Conservation (phyloP, 2,113 vertebrate species). For the Syngnathoides biaculeatus region DNA sequence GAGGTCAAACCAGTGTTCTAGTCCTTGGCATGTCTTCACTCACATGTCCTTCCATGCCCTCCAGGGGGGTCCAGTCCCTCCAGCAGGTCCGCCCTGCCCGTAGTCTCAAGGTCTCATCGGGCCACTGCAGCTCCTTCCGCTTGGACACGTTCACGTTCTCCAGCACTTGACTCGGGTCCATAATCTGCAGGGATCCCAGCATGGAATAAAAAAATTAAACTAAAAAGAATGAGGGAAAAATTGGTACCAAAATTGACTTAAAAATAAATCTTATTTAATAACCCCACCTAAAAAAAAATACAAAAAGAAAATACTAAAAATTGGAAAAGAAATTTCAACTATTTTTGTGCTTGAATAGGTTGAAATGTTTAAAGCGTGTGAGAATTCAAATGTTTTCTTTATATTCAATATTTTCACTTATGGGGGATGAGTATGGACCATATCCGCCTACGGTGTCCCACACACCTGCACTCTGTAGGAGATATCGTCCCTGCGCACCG, state of each 20-base stretch:
- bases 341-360: too few relatives aligned
- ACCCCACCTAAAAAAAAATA: too few relatives aligned
- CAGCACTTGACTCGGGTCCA: constrained; percentile 89
- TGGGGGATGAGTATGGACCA: too few relatives aligned
- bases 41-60: constrained; percentile 99
- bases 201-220: too few relatives aligned
- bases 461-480: constrained; percentile 95
- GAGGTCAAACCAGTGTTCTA: background rate
- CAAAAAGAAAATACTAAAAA: too few relatives aligned
- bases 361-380: too few relatives aligned
- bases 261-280: background rate
- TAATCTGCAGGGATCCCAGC: constrained; percentile 68
- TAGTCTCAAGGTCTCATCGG: constrained; percentile 89
- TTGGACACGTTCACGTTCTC: constrained; percentile 94
- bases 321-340: background rate
- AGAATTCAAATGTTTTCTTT: too few relatives aligned
- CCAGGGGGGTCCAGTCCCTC: constrained; percentile 97
- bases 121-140: constrained; percentile 97
- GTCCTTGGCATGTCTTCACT: constrained; percentile 47
- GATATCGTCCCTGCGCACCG: constrained; percentile 89
- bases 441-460: background rate
- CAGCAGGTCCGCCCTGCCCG: constrained; percentile 94
- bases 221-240: constrained; percentile 15
- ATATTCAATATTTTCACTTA: too few relatives aligned
- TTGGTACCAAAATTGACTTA: too few relatives aligned